Evolutionary conservation across 2,113 vertebrate species (phyloP).

Genomic region (Cyprinodon variegatus): DNA sequence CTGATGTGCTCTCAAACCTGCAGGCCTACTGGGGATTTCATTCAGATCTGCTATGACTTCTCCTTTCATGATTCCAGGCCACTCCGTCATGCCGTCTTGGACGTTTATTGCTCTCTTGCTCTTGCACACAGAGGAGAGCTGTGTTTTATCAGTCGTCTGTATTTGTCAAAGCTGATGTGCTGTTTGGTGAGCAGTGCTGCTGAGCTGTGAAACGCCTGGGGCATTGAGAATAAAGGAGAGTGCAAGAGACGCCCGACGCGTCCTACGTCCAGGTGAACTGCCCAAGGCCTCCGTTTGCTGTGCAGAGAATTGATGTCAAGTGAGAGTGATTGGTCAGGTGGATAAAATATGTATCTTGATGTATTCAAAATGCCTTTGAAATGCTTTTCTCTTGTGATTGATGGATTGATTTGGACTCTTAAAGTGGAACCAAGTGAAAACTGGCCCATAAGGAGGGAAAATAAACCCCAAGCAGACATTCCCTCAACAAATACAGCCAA

Average conservation of each 20-base stretch:
- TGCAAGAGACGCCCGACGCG: conserved; percentile 11
- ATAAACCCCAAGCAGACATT: conserved; percentile 9
- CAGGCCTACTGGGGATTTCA: conserved; percentile 1
- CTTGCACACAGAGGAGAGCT: conserved; percentile 28
- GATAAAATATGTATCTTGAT: conserved; percentile 61
- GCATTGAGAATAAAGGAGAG: conserved; percentile 43
- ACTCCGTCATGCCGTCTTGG: conserved; percentile 17
- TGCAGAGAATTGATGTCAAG: conserved; percentile 56
- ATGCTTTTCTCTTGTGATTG: conserved; percentile 31
- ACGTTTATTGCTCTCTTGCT: conserved; percentile 11
- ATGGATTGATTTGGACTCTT: conserved; percentile 58
- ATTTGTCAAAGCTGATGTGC: conserved; percentile 48
- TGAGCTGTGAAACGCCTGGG: conserved; percentile 53
- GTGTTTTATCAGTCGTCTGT: conserved; percentile 34
- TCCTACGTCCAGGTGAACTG: conserved; percentile 52
- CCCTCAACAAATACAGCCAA: conserved; percentile 14
- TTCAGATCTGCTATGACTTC: not conserved
- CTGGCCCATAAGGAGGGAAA: conserved; percentile 3
- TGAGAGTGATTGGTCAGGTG: conserved; percentile 46
- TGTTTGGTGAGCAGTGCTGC: conserved; percentile 53
- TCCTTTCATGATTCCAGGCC: conserved; percentile 35
- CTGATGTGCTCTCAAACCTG: conserved; percentile 26
- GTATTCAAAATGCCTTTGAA: conserved; percentile 36
- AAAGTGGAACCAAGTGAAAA: conserved; percentile 46
- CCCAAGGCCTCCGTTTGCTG: conserved; percentile 45